Evolutionary conservation across 2,888 invertebrate species (phyloP), one percentile per base, ranked within the genome.

Genomic region (Agrochola lota): DNA sequence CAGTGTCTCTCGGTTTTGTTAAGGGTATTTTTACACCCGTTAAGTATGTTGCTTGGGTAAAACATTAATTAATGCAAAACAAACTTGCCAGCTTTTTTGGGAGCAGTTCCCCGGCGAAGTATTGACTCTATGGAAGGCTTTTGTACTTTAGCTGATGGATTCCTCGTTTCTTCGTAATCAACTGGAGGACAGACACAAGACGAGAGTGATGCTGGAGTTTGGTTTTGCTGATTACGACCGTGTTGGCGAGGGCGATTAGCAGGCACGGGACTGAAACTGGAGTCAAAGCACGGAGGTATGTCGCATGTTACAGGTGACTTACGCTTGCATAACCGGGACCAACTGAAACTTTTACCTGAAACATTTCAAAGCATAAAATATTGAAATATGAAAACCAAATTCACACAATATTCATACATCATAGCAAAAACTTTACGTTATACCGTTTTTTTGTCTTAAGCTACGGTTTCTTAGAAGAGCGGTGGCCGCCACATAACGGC

Each of bases 331-430:
- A 60, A 17, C 17, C 23, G 67, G 12, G n/a, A 68, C 35, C 71
- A n/a, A 49, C 68, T 68, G 5, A 26, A n/a, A 20, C n/a, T n/a
- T 15, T 20, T 67, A 68, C 35, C 71, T 72, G 71, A 35, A 68
- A 72, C 20, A 26, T 67, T 66, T 43, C 40, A 64, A 66, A 66
- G 8, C 15, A n/a, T 17, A 40, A n/a, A n/a, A 40, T n/a, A 64
- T n/a, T 17, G 9, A 20, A 43, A n/a, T 66, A 0, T 26, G 17
- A 64, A 40, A 64, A 64, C 15, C 17, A 17, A 40, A 40, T 40
- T 40, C 8, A 40, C n/a, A 64, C n/a, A 40, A 23, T n/a, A n/a
- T 15, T 40, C 49, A 17, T 49, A 49, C 17, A 49, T 49, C 17
- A 6, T 49, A 17, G 6, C 17, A 49, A 49, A 49, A 49, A 17